Conservation (phyloP, 1,140 invertebrate genomes). For the Ips typographus region DNA sequence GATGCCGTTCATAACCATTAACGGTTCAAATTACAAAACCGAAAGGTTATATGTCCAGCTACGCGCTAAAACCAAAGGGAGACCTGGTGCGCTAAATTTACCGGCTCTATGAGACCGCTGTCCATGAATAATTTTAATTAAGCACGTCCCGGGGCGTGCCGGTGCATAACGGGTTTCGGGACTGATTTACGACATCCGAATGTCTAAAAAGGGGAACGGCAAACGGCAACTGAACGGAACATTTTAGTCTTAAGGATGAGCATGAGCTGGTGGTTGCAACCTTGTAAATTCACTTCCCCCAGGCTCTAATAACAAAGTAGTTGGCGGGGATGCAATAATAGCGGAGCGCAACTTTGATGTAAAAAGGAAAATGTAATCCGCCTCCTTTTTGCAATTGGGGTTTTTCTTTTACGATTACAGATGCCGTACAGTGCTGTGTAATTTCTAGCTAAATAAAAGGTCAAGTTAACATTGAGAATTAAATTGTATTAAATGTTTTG, state of each 20-base stretch:
- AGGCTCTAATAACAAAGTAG: neutral
- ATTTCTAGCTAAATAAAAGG: too few species aligned
- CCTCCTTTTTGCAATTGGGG: too few species aligned
- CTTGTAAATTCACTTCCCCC: neutral
- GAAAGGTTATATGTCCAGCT: slow-evolving; percentile 12
- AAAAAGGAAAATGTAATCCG: too few species aligned
- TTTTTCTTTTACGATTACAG: too few species aligned
- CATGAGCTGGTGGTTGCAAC: slow-evolving; percentile 2
- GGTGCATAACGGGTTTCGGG: slow-evolving; percentile 26
- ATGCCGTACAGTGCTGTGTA: too few species aligned
- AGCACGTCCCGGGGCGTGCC: slow-evolving; percentile 31
- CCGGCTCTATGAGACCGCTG: slow-evolving; percentile 30
- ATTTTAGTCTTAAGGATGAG: neutral
- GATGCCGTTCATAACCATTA: slow-evolving; percentile 5
- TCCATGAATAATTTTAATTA: slow-evolving; percentile 37
- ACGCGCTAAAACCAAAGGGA: slow-evolving; percentile 24
- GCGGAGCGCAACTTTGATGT: too few species aligned
- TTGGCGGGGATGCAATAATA: neutral
- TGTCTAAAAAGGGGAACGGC: slow-evolving; percentile 7
- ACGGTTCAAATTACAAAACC: slow-evolving; percentile 14
- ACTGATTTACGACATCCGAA: slow-evolving; percentile 28
- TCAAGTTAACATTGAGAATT: too few species aligned
- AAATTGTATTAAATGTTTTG: too few species aligned
- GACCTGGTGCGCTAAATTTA: slow-evolving; percentile 29
- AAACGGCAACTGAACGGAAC: neutral